phyloP scores from a whole-genome alignment of 1,140 invertebrate species.

The Megalonaias nervosa region DNA sequence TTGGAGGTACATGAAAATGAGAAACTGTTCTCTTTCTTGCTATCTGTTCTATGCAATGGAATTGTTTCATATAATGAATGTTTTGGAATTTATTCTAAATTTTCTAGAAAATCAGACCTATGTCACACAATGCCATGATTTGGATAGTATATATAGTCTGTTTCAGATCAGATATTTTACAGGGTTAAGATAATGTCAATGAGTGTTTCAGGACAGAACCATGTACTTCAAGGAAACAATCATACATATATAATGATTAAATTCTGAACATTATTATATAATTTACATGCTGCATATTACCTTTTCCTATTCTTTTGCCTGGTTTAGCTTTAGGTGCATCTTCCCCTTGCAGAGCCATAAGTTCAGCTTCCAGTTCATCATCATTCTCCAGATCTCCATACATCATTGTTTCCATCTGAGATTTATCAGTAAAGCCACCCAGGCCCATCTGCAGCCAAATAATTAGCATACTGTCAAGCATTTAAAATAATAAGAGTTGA shows the following conservation, averaged over 20 bases:
- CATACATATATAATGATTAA: neutral
- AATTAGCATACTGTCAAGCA: too few relatives aligned
- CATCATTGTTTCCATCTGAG: conserved; percentile 51
- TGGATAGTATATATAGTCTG: too few relatives aligned
- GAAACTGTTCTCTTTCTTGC: too few relatives aligned
- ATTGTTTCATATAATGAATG: too few relatives aligned
- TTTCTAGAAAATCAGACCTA: too few relatives aligned
- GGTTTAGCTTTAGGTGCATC: conserved; percentile 44
- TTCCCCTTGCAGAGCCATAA: conserved; percentile 81
- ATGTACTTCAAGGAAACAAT: neutral
- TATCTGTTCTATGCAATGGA: too few relatives aligned
- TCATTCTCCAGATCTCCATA: conserved; percentile 63
- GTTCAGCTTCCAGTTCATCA: conserved; percentile 88
- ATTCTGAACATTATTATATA: neutral
- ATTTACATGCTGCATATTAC: neutral
- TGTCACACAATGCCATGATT: too few relatives aligned
- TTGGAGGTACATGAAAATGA: too few relatives aligned
- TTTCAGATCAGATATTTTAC: too few relatives aligned
- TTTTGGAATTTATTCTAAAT: too few relatives aligned
- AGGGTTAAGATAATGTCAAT: neutral
- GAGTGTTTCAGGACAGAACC: neutral
- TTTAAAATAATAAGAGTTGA: too few relatives aligned
- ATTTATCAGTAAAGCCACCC: conserved; percentile 35
- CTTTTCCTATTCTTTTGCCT: conserved; percentile 55
- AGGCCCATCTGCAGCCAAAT: conserved; percentile 47